Conservation (phyloP, 1,140 invertebrate species). For the Zaprionus taronus region DNA sequence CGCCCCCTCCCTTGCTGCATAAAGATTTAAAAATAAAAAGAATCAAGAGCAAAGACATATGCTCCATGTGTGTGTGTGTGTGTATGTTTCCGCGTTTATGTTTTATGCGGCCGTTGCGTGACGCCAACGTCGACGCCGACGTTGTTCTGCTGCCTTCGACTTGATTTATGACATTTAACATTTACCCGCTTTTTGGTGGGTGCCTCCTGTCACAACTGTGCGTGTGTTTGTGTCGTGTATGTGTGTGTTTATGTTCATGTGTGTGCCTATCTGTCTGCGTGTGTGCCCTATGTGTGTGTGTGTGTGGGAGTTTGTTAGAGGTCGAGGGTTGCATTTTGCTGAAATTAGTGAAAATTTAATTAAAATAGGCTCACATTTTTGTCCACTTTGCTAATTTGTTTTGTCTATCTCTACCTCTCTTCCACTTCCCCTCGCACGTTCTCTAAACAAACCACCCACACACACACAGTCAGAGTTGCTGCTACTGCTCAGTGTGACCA, state of each 20-base stretch:
- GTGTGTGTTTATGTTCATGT: slow-evolving; percentile 5
- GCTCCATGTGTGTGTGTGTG: slow-evolving; percentile 21
- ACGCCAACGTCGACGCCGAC: slow-evolving; percentile 33
- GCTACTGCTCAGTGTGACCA: slow-evolving; percentile 53
- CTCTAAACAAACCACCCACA: slow-evolving; percentile 47
- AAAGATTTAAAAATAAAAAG: slow-evolving; percentile 50
- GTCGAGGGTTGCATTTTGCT: slow-evolving; percentile 44
- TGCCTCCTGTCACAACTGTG: slow-evolving; percentile 30
- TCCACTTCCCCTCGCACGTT: background rate
- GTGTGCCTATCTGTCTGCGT: slow-evolving; percentile 29
- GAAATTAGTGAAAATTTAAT: slow-evolving; percentile 52
- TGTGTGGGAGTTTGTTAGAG: slow-evolving; percentile 41
- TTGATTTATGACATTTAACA: slow-evolving; percentile 75
- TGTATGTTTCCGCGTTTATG: slow-evolving; percentile 52
- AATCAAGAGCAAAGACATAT: slow-evolving; percentile 16
- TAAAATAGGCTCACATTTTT: slow-evolving; percentile 37
- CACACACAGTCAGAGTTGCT: slow-evolving; percentile 29
- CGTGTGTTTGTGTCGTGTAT: slow-evolving; percentile 6
- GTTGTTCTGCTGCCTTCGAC: slow-evolving; percentile 28
- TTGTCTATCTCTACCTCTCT: slow-evolving; percentile 10
- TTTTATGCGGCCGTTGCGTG: slow-evolving; percentile 59
- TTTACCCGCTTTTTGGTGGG: slow-evolving; percentile 53
- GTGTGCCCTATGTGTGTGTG: slow-evolving; percentile 11
- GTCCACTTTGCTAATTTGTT: slow-evolving; percentile 60
- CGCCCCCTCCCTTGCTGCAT: background rate